These are phyloP conservation scores for Geophilus truncorum DNA, from an alignment of 2,888 invertebrate species.

Conservation along the genomic window DNA sequence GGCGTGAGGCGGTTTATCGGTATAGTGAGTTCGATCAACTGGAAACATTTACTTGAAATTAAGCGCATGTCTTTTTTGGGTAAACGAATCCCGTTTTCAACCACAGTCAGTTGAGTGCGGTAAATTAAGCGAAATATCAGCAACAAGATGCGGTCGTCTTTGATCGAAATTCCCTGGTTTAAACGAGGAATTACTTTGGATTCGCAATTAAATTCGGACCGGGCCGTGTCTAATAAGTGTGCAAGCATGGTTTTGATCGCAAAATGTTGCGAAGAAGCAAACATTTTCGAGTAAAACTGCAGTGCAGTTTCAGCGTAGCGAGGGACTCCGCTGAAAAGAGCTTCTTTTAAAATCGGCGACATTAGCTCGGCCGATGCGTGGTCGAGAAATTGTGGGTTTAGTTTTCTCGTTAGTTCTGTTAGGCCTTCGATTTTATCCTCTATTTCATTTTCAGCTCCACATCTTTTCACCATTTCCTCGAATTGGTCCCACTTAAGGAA, in stretches of 20 bases:
- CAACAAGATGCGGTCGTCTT: neutral
- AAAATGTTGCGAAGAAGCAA: neutral
- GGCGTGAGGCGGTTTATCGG: neutral
- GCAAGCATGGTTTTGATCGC: constrained; percentile 17
- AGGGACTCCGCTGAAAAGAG: neutral
- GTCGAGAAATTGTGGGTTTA: neutral
- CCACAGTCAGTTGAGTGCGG: neutral
- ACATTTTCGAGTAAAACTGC: constrained; percentile 30
- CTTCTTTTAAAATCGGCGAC: neutral
- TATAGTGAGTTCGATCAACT: neutral
- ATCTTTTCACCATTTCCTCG: neutral
- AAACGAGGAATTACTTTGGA: neutral
- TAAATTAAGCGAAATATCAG: constrained; percentile 14
- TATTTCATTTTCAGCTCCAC: neutral
- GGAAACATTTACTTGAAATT: neutral
- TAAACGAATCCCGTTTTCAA: constrained; percentile 23
- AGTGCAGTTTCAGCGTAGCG: neutral
- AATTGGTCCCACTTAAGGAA: constrained; percentile 20
- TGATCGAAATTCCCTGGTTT: neutral
- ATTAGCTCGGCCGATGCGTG: neutral
- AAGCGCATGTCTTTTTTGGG: neutral
- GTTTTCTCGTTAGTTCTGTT: neutral
- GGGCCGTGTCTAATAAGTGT: neutral
- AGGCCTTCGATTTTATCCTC: neutral
- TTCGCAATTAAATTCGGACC: neutral